phyloP scores from a whole-genome alignment of 1,140 invertebrate genomes.

The Colletes latitarsis region DNA sequence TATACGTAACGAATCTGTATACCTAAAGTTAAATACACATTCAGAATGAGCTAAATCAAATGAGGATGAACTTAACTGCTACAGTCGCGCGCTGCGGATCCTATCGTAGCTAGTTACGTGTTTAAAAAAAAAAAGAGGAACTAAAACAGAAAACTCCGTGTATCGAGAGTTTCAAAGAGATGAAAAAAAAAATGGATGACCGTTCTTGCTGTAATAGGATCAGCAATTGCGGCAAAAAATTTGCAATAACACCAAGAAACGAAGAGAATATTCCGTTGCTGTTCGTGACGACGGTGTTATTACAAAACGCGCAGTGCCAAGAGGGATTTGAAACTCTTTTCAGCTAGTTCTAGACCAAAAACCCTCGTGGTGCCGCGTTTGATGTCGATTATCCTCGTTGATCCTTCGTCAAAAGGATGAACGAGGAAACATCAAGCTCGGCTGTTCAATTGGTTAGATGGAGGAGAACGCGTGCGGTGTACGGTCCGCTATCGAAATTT shows the following conservation, averaged over 20 bases:
- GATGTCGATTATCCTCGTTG: slow-evolving; percentile 1
- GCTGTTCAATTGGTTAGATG: slow-evolving; percentile 4
- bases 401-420: too few relatives aligned
- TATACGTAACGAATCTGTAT: slow-evolving; percentile 41
- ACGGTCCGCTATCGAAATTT: slow-evolving; percentile 9
- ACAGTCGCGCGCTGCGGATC: slow-evolving; percentile 72
- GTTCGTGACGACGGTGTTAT: slow-evolving; percentile 45
- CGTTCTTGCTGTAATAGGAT: slow-evolving; percentile 54
- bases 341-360: slow-evolving; percentile 40
- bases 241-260: slow-evolving; percentile 59
- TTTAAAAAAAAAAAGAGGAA: neutral
- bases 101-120: slow-evolving; percentile 56
- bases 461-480: slow-evolving; percentile 29
- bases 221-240: slow-evolving; percentile 51
- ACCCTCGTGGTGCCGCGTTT: slow-evolving; percentile 42
- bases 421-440: slow-evolving; percentile 36
- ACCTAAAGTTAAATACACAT: slow-evolving; percentile 58
- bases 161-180: slow-evolving; percentile 9
- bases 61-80: slow-evolving; percentile 54
- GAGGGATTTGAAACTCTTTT: slow-evolving; percentile 46
- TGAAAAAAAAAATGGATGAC: neutral
- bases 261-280: slow-evolving; percentile 8
- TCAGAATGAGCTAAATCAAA: slow-evolving; percentile 46
- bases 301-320: slow-evolving; percentile 65
- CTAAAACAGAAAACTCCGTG: neutral